Evolutionary conservation across 2,888 invertebrate species (phyloP).

Genomic region (Monochamus alternatus): DNA sequence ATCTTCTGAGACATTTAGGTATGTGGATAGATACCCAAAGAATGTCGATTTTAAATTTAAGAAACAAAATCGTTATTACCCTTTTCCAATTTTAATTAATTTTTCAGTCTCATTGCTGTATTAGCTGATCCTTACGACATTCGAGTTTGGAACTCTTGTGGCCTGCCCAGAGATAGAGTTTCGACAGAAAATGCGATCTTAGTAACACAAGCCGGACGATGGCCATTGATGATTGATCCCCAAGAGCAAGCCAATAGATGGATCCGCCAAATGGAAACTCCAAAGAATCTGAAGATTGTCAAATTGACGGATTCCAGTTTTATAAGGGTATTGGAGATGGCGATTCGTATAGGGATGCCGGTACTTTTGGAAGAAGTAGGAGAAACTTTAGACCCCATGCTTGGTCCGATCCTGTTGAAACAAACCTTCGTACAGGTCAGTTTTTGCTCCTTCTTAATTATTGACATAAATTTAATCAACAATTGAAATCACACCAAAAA

Average conservation of each 20-base stretch:
- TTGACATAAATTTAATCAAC: too few species aligned
- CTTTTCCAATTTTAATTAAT: too few species aligned
- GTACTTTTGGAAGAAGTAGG: conserved; percentile 91
- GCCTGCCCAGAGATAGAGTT: conserved; percentile 88
- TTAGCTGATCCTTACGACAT: conserved; percentile 90
- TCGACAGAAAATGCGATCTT: conserved; percentile 95
- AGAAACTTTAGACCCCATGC: conserved; percentile 89
- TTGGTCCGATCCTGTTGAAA: conserved; percentile 87
- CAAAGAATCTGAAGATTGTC: conserved; percentile 82
- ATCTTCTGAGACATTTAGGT: conserved; percentile 80
- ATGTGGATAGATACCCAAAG: conserved; percentile 36
- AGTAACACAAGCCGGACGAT: conserved; percentile 85
- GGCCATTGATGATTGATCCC: conserved; percentile 96
- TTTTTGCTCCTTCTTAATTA: not conserved
- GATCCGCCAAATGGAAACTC: conserved; percentile 90
- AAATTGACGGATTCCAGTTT: conserved; percentile 86
- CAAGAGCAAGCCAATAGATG: conserved; percentile 96
- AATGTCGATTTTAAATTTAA: too few species aligned
- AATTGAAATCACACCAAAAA: too few species aligned
- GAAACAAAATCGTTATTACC: too few species aligned
- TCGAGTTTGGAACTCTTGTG: conserved; percentile 91
- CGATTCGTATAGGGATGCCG: conserved; percentile 88
- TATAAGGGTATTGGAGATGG: conserved; percentile 85
- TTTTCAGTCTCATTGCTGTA: conserved; percentile 78
- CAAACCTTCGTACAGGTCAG: conserved; percentile 83